Base-by-base conservation (phyloP, 2,888 invertebrate species). In the Empis livida region DNA sequence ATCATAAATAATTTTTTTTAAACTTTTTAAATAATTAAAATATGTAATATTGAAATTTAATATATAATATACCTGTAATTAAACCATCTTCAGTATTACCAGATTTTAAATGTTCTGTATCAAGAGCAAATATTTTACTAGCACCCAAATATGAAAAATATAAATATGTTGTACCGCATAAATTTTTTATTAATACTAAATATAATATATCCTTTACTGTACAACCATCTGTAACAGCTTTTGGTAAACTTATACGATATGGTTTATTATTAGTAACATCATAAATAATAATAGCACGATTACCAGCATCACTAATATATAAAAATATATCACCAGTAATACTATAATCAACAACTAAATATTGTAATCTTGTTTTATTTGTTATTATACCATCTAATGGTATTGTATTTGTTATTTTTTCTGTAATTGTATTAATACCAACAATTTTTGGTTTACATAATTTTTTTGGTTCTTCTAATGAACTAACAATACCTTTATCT, bases 391-490 rank as follows among this genome's bases (percentile, higher is more conserved):
- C 68, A 13, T 77, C 74, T 41, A 86, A 64, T 45, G 79, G 77
- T 35, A 85, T 71, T 0, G 71, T 70, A 58, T 78, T 80, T 6
- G 81, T 70, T 13, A 82, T 64, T 65, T 80, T 79, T 43, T 75
- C 74, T 10, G 74, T 74, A 46, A 74, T 71, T 4, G 76, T 67
- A 51, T 73, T 76, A 57, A 82, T 72, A 23, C 76, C 79, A 3
- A 82, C 72, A 31, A 84, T 76, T 61, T 84, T 85, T 0, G 85
- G 82, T 0, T 78, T 73, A 56, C 83, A 82, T 11, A 76, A 74
- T 46, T 79, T 74, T 6, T 77, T 70, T 1, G 84, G 82, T 1
- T 73, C 70, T 49, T 78, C 77, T 47, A 84, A 57, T 0, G 80
- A 79, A 53, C 84, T 80, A 1, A 82, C 75, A 41, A 83, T 73